Evolutionary conservation across 2,113 vertebrate species (phyloP).

Genomic region (Mellivora capensis): DNA sequence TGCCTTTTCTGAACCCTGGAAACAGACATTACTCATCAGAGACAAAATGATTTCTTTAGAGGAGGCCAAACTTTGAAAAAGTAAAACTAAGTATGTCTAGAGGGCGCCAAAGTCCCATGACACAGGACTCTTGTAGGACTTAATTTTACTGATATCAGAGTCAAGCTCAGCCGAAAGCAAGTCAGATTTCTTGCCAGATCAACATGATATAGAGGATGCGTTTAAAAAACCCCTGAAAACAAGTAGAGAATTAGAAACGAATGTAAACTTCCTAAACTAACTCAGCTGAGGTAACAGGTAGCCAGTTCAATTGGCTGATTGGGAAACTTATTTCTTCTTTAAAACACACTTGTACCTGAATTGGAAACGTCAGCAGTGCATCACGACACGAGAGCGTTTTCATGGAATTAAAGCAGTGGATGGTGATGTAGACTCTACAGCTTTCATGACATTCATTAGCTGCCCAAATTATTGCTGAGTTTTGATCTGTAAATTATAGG

Average conservation of each 20-base stretch:
- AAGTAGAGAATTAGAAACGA: slow-evolving; percentile 87
- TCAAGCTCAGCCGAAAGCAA: slow-evolving; percentile 70
- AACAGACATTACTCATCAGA: slow-evolving; percentile 80
- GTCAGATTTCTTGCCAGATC: slow-evolving; percentile 80
- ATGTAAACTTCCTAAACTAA: slow-evolving; percentile 93
- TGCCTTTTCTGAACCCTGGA: slow-evolving; percentile 84
- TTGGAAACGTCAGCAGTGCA: slow-evolving; percentile 88
- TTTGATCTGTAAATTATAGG: slow-evolving; percentile 97
- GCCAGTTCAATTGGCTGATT: slow-evolving; percentile 89
- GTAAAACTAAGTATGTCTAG: slow-evolving; percentile 79
- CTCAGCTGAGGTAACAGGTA: slow-evolving; percentile 95
- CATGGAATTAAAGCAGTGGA: slow-evolving; percentile 87
- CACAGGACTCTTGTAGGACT: slow-evolving; percentile 73
- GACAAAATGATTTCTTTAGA: slow-evolving; percentile 77
- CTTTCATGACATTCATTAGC: slow-evolving; percentile 99
- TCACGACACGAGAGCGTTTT: slow-evolving; percentile 87
- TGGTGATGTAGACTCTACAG: slow-evolving; percentile 94
- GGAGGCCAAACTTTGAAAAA: slow-evolving; percentile 82
- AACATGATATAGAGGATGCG: slow-evolving; percentile 83
- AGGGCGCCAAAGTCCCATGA: slow-evolving; percentile 79
- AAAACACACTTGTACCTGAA: slow-evolving; percentile 91
- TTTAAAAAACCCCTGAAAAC: slow-evolving; percentile 87
- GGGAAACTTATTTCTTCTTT: slow-evolving; percentile 86
- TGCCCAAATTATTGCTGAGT: slow-evolving; percentile 99
- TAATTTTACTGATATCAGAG: slow-evolving; percentile 76